These are phyloP conservation scores for Papilio polytes DNA, from an alignment of 1,140 invertebrate species.

Conservation along the genomic window DNA sequence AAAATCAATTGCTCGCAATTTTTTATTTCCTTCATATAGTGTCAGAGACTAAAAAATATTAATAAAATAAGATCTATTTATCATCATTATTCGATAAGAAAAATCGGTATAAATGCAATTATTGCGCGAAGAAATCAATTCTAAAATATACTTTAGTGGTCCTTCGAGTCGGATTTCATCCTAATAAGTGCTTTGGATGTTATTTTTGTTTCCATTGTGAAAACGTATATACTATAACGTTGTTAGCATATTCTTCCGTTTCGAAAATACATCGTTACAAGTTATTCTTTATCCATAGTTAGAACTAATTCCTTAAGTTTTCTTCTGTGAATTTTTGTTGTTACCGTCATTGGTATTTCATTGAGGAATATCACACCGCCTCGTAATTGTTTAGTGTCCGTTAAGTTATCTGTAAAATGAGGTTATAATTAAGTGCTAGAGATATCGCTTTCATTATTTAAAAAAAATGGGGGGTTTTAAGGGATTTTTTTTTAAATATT, in stretches of 20 bases:
- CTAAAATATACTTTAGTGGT: background rate
- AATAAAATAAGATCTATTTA: background rate
- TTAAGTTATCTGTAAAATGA: constrained; percentile 59
- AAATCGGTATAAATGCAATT: background rate
- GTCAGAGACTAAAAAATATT: background rate
- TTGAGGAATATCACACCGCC: constrained; percentile 86
- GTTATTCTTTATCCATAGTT: constrained; percentile 51
- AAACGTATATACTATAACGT: no score
- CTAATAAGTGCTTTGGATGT: no score
- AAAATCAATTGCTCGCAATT: constrained; percentile 3
- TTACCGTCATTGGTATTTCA: constrained; percentile 85
- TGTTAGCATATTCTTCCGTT: no score
- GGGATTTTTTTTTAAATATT: no score
- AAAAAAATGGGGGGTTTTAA: no score
- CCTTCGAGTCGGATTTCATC: constrained; percentile 11
- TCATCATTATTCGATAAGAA: background rate
- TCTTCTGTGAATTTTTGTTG: constrained; percentile 86
- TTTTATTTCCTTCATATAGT: background rate
- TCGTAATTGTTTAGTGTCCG: constrained; percentile 82
- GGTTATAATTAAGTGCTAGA: background rate
- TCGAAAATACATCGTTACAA: background rate
- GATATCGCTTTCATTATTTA: background rate
- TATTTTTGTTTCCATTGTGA: no score
- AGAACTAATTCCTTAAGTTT: constrained; percentile 67
- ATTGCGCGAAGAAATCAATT: background rate